Conservation (phyloP, 2,888 invertebrate genomes). For the Acanthoscelides obtectus region DNA sequence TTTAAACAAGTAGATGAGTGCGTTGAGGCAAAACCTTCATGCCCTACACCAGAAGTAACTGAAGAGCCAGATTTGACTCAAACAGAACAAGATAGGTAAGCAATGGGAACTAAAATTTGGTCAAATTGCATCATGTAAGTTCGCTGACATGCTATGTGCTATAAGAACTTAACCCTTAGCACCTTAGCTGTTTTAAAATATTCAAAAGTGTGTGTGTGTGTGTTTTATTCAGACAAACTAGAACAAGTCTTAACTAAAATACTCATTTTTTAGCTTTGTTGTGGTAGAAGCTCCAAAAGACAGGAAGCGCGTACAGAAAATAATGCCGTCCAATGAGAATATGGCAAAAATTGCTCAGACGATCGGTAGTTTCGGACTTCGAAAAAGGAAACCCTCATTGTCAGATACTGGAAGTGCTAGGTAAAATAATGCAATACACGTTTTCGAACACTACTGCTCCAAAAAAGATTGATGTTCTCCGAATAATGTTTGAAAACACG, state of each 20-base stretch:
- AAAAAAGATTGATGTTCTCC: too few species aligned
- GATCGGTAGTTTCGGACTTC: constrained; percentile 51
- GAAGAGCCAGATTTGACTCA: constrained; percentile 44
- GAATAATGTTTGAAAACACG: too few species aligned
- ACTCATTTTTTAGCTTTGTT: constrained; percentile 26
- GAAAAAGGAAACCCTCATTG: constrained; percentile 58
- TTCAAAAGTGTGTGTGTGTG: too few species aligned
- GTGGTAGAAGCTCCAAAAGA: constrained; percentile 30
- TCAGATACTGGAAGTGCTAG: constrained; percentile 44
- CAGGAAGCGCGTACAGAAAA: constrained; percentile 44
- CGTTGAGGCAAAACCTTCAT: constrained; percentile 14
- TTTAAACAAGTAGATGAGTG: constrained; percentile 32
- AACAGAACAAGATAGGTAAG: constrained; percentile 31
- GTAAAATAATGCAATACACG: not conserved
- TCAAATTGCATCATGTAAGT: too few species aligned
- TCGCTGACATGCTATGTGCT: too few species aligned
- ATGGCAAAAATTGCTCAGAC: constrained; percentile 47
- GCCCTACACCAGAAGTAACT: constrained; percentile 37
- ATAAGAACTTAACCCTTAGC: too few species aligned
- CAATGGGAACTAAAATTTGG: too few species aligned
- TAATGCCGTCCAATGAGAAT: constrained; percentile 48
- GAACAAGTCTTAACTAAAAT: too few species aligned
- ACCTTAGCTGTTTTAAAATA: too few species aligned
- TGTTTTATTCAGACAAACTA: too few species aligned
- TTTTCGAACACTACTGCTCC: too few species aligned